Percentiles rank a stretch among this genome's conserved stretches.
Evolutionary conservation across 2,113 vertebrate genomes (phyloP).

Genomic region (Rhinopithecus roxellana): DNA sequence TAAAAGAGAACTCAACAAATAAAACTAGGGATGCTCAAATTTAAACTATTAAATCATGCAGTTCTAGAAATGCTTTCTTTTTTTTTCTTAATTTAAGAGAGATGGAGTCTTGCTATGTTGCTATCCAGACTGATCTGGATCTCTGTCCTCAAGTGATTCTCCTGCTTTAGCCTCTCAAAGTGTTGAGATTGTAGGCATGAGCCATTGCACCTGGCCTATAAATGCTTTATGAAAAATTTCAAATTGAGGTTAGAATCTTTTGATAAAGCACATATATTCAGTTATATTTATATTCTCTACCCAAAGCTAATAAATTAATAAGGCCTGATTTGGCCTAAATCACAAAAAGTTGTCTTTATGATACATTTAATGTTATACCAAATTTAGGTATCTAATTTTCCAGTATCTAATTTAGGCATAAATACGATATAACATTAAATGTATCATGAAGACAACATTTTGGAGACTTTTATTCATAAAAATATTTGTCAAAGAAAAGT

Average conservation of each 20-base stretch:
- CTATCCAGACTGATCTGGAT: too few species aligned
- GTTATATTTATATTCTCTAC: not conserved
- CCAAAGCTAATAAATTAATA: slow-evolving; percentile 4
- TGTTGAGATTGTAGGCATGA: too few species aligned
- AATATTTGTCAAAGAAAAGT: not conserved
- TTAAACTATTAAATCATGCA: not conserved
- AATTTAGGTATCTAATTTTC: too few species aligned
- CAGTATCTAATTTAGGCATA: not conserved
- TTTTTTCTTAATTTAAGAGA: too few species aligned
- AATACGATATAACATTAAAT: not conserved
- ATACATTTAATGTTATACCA: too few species aligned
- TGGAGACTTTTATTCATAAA: not conserved
- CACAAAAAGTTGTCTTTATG: too few species aligned
- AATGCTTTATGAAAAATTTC: not conserved
- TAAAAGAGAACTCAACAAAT: not conserved
- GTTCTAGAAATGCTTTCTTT: not conserved
- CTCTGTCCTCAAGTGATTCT: too few species aligned
- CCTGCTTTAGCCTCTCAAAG: too few species aligned
- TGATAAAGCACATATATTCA: not conserved
- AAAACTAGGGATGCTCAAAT: not conserved
- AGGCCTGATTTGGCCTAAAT: not conserved
- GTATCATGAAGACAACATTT: not conserved
- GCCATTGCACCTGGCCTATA: not conserved
- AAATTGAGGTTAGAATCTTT: not conserved
- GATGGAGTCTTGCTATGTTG: too few species aligned